Conservation (phyloP, 2,888 invertebrate genomes). For the Eupithecia abbreviata region DNA sequence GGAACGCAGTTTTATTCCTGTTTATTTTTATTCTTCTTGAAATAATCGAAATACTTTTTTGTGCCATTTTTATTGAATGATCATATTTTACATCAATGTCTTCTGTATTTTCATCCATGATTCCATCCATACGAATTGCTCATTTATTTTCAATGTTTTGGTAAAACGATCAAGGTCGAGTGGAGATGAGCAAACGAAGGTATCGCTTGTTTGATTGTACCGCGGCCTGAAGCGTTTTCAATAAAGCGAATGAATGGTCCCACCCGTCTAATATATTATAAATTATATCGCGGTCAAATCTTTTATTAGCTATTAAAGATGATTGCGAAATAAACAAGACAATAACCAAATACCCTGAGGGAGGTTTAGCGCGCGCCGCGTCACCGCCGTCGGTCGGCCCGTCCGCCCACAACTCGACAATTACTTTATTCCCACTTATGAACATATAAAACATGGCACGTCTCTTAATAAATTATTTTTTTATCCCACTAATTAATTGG, state of each 20-base stretch:
- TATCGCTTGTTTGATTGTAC: conserved; percentile 16
- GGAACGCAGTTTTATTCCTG: conserved; percentile 8
- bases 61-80: conserved; percentile 13
- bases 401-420: conserved; percentile 52
- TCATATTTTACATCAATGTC: conserved; percentile 8
- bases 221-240: conserved; percentile 33
- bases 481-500: conserved; percentile 25
- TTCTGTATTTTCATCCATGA: neutral
- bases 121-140: conserved; percentile 7
- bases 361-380: conserved; percentile 43
- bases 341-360: conserved; percentile 45
- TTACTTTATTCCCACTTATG: conserved; percentile 53
- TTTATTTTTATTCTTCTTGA: conserved; percentile 11
- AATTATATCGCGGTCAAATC: conserved; percentile 42
- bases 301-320: conserved; percentile 44
- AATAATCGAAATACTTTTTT: neutral
- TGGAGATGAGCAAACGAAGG: neutral
- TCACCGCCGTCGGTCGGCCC: conserved; percentile 46
- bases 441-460: conserved; percentile 45
- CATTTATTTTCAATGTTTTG: conserved; percentile 10
- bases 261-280: conserved; percentile 44
- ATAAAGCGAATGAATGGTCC: conserved; percentile 39
- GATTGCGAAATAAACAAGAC: conserved; percentile 47
- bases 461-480: conserved; percentile 31
- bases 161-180: neutral